Conservation (phyloP, 1,140 invertebrate species). For the Ceratoteleas bidentatus region DNA sequence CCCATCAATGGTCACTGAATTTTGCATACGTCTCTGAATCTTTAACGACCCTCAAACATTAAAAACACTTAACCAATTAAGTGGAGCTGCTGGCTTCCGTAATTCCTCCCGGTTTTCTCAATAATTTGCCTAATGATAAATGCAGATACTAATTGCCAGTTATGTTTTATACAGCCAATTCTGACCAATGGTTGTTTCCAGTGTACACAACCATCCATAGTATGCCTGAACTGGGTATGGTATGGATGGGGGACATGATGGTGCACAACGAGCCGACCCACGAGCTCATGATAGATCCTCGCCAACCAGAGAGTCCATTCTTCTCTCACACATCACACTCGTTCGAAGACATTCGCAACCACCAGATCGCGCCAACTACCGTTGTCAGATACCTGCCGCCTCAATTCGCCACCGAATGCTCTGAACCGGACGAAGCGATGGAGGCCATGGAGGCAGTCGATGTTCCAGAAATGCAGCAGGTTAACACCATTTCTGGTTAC, state of each 20-base stretch:
- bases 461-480: constrained; percentile 76
- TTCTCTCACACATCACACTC: constrained; percentile 83
- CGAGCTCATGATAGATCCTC: constrained; percentile 83
- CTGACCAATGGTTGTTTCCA: constrained; percentile 26
- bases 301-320: constrained; percentile 82
- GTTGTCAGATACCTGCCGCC: constrained; percentile 80
- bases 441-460: constrained; percentile 78
- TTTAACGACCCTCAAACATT: too few relatives aligned
- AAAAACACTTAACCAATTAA: too few relatives aligned
- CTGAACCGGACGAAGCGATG: constrained; percentile 79
- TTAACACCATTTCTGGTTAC: constrained; percentile 22
- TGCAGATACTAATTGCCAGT: too few relatives aligned
- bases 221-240: constrained; percentile 85
- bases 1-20: too few relatives aligned
- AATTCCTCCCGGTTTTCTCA: too few relatives aligned
- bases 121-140: too few relatives aligned
- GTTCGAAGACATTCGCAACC: constrained; percentile 83
- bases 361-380: constrained; percentile 80
- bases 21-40: too few relatives aligned
- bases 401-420: constrained; percentile 76
- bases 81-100: too few relatives aligned
- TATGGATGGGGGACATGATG: constrained; percentile 87
- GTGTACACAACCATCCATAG: constrained; percentile 82
- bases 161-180: too few relatives aligned
- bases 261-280: constrained; percentile 82